phyloP scores from a whole-genome alignment of 1,140 invertebrate species.

The Euglossa dilemma region DNA sequence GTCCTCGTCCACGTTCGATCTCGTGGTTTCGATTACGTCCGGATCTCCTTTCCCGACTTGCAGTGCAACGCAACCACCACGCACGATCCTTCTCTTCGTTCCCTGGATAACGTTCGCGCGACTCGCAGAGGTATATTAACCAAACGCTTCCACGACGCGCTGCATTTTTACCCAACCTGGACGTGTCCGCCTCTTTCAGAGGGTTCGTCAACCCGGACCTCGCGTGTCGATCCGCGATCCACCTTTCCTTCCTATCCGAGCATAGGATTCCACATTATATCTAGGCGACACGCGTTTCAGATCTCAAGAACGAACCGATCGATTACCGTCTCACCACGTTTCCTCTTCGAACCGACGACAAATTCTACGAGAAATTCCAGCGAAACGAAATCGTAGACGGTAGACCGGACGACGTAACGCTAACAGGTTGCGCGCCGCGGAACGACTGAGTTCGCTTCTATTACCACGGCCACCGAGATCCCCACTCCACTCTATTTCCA shows the following conservation, averaged over 20 bases:
- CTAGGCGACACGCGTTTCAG: too few species aligned
- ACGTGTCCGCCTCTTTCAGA: conserved; percentile 23
- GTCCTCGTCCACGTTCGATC: not conserved
- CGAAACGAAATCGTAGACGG: not conserved
- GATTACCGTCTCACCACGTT: not conserved
- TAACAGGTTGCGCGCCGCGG: conserved; percentile 72
- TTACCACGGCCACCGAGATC: conserved; percentile 16
- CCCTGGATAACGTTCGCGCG: not conserved
- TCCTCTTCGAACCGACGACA: not conserved
- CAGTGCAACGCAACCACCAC: not conserved
- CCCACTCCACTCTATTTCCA: conserved; percentile 2
- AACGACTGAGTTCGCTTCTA: conserved; percentile 69
- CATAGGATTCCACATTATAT: not conserved
- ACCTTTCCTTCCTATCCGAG: not conserved
- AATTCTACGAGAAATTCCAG: not conserved
- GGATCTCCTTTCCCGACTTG: not conserved
- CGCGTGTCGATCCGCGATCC: conserved; percentile 7
- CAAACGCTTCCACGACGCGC: not conserved
- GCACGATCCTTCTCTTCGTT: not conserved
- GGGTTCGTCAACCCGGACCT: conserved; percentile 41
- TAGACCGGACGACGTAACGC: conserved; percentile 26
- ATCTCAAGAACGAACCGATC: not conserved
- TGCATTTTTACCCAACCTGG: conserved; percentile 37
- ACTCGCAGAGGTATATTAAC: conserved; percentile 1
- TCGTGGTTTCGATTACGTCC: conserved; percentile 13